These are phyloP conservation scores for Rousettus madagascariensis DNA, from an alignment of 2,797 vertebrate species.

Conservation along the genomic window DNA sequence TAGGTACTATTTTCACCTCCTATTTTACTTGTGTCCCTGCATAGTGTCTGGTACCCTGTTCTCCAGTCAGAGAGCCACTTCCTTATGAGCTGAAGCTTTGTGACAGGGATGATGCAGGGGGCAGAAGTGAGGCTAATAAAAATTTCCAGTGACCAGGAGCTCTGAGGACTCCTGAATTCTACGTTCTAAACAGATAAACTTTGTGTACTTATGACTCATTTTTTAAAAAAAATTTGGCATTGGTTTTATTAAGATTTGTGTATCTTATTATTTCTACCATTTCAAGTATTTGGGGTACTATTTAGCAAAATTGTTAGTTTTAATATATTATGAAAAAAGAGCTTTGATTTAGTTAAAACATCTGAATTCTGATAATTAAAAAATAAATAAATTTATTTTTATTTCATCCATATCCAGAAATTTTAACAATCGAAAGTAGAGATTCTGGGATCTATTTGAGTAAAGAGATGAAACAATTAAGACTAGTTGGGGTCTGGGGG, in stretches of 20 bases:
- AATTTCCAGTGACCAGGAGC: not conserved
- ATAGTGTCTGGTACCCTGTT: not conserved
- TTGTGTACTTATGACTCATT: not conserved
- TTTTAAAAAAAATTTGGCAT: not conserved
- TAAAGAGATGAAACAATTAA: not conserved
- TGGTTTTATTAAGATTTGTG: not conserved
- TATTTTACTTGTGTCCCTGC: not conserved
- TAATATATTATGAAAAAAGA: not conserved
- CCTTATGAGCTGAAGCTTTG: not conserved
- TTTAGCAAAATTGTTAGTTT: constrained; percentile 2
- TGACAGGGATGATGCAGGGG: not conserved
- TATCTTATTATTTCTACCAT: not conserved
- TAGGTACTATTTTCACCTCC: not conserved
- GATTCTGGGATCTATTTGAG: not conserved
- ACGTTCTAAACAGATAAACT: not conserved
- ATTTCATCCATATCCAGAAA: not conserved
- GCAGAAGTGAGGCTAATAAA: not conserved
- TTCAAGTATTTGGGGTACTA: not conserved
- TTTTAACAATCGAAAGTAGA: not conserved
- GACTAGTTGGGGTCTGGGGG: not conserved
- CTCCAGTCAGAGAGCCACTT: not conserved
- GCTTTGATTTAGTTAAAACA: not conserved
- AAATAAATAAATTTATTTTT: not conserved
- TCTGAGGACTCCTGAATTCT: not conserved
- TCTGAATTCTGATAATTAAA: not conserved